A percentile compares a stretch with the other conserved stretches of the same genome.
These are phyloP conservation scores for Megaceryle torquata DNA, from an alignment of 2,113 vertebrate species.

Conservation along the genomic window DNA sequence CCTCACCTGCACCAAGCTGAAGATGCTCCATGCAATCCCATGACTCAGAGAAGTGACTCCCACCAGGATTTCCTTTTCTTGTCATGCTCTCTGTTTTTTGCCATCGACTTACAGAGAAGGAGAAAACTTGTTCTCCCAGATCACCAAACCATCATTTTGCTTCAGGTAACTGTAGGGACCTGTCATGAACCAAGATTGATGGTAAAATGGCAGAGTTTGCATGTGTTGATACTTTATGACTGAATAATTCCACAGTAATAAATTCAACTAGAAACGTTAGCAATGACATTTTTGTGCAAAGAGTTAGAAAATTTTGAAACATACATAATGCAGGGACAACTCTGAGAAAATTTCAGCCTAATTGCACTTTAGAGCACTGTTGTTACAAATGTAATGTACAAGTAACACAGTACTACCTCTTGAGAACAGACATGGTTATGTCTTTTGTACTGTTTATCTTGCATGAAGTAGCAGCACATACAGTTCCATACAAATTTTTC, in stretches of 20 bases:
- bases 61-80: neutral
- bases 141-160: neutral
- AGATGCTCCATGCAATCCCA: neutral
- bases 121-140: neutral
- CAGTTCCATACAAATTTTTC: neutral
- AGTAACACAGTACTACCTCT: neutral
- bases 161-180: neutral
- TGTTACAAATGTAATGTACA: neutral
- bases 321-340: neutral
- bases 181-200: neutral
- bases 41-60: neutral
- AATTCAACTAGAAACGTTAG: neutral
- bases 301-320: neutral
- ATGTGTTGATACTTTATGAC: neutral
- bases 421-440: neutral
- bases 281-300: neutral
- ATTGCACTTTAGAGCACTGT: neutral
- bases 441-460: neutral
- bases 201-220: neutral
- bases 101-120: neutral
- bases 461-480: neutral
- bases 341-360: neutral
- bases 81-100: neutral
- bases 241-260: neutral
- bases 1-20: accelerated